Evolutionary conservation across 1,140 invertebrate species (phyloP), one percentile per base, ranked within the genome.

Genomic region (Neuroterus valhalla): DNA sequence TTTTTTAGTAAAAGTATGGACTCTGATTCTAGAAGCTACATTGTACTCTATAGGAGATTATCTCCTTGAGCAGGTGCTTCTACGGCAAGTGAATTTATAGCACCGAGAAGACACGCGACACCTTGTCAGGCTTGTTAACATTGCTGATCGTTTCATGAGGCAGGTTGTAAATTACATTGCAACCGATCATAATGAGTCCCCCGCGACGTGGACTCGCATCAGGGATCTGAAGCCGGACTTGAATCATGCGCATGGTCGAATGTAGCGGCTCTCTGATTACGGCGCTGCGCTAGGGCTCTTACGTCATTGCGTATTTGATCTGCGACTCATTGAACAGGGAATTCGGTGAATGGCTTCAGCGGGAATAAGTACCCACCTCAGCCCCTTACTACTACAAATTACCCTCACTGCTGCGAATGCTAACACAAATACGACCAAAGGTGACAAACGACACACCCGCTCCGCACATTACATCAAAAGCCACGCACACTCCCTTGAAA

Each of bases 271-370:
- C 76, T 68, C 71, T 75, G 76, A 66, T 68, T 71, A 69, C 55
- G 62, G 52, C 50, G 70, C 74, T 70, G 68, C 62, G 52, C 38
- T 66, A 73, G 74, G 79, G 81, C 68, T 77, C 74, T 84, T 86
- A 82, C 76, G 85, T 86, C 80, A 86, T 87, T 88, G 79, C 74
- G 86, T 87, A 88, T 88, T 87, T 84, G 85, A 77, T 70, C 66
- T 81, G 80, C 81, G 79, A 77, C 78, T 80, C 80, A 85, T 88
- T 86, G 83, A 86, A 82, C 84, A 78, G 79, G 79, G 84, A 86
- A 86, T 88, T 87, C 84, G 86, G 85, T 89, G 86, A 88, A 88
- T 87, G 86, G 82, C 74, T 78, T 79, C 71, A 74, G 78, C 76
- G 77, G 74, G 74, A 78, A 78, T 45, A 76, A 78, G 69, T 75